These are phyloP conservation scores for Mionectes olivaceus DNA, from an alignment of 2,797 vertebrate genomes.

Conservation along the genomic window DNA sequence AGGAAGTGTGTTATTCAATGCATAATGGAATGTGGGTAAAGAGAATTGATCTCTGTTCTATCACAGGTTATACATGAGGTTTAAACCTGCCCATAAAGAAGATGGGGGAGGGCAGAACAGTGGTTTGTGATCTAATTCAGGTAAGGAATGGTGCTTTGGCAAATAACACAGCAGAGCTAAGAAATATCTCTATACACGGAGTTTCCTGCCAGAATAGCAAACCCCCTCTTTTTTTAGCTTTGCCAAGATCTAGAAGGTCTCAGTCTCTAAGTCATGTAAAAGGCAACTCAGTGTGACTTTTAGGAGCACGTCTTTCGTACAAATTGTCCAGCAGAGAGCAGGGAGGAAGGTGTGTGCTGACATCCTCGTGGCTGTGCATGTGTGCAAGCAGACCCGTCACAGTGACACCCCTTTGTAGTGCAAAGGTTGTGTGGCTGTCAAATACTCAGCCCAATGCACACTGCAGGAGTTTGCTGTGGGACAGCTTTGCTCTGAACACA, in stretches of 20 bases:
- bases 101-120: not conserved
- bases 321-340: not conserved
- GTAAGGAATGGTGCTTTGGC: not conserved
- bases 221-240: not conserved
- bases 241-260: not conserved
- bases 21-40: not conserved
- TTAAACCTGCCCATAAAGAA: not conserved
- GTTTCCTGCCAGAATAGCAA: not conserved
- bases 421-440: not conserved
- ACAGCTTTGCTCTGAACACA: not conserved
- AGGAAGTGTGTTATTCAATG: not conserved
- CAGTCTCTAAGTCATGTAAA: not conserved
- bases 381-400: not conserved
- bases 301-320: not conserved
- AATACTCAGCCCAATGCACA: not conserved
- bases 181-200: not conserved
- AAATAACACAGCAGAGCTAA: not conserved
- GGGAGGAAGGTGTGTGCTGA: not conserved
- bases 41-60: not conserved
- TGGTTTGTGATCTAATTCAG: not conserved
- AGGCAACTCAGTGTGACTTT: not conserved
- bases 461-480: not conserved
- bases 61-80: not conserved
- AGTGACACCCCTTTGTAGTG: not conserved
- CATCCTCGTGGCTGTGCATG: not conserved